Percentiles rank a stretch among this genome's conserved stretches.
Evolutionary conservation across 1,140 invertebrate species (phyloP).

Genomic region (Leptestheria dahalacensis): DNA sequence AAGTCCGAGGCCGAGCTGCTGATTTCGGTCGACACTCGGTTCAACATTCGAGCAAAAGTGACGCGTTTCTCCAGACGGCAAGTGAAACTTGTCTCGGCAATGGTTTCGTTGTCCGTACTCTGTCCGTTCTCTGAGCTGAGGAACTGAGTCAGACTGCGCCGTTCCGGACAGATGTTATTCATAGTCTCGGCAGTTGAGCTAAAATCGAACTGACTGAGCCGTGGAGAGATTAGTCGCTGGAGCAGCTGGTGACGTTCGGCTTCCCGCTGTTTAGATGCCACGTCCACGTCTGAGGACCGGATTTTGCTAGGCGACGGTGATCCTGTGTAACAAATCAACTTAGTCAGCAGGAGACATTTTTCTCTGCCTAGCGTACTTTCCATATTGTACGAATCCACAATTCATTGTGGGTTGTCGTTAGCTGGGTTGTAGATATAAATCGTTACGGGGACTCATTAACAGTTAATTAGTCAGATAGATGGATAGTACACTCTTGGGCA

Average conservation of each 20-base stretch:
- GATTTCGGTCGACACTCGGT: conserved; percentile 41
- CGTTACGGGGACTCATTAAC: no score
- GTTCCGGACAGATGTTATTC: background rate
- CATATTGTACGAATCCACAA: no score
- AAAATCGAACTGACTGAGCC: background rate
- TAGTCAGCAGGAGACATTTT: no score
- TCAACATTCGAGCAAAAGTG: conserved; percentile 51
- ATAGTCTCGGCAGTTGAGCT: background rate
- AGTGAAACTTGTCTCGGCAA: conserved; percentile 25
- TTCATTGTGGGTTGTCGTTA: no score
- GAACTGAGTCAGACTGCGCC: background rate
- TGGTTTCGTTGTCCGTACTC: conserved; percentile 1
- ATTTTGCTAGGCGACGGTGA: conserved; percentile 12
- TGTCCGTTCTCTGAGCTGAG: background rate
- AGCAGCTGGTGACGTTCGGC: conserved; percentile 9
- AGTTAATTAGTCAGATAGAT: no score
- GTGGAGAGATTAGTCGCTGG: conserved; percentile 9
- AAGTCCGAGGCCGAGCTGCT: conserved; percentile 46
- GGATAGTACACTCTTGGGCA: no score
- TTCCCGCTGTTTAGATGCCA: conserved; percentile 4
- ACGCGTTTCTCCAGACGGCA: conserved; percentile 54
- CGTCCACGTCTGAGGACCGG: conserved; percentile 4
- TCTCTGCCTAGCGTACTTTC: no score
- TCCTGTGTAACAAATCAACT: background rate
- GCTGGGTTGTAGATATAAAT: no score